Conservation (phyloP, 2,113 vertebrate genomes). For the Protobothrops flavoviridis region DNA sequence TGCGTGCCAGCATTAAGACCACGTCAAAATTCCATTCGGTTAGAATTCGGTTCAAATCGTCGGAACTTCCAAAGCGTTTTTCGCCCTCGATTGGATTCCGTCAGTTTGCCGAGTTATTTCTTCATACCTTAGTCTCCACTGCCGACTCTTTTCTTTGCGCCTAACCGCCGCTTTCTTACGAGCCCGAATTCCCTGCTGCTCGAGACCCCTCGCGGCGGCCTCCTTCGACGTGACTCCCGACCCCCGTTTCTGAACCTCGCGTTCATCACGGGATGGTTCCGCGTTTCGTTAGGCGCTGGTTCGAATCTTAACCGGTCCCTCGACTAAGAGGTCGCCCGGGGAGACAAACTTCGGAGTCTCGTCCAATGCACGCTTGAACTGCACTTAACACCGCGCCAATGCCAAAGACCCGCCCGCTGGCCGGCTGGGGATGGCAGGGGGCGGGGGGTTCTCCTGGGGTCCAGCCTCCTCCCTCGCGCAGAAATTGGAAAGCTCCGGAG, state of each 20-base stretch:
- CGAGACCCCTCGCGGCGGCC: background rate
- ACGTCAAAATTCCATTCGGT: background rate
- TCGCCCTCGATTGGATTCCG: background rate
- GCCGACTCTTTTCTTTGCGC: background rate
- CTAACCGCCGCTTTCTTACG: background rate
- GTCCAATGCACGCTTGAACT: background rate
- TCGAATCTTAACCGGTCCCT: background rate
- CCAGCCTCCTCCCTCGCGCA: constrained; percentile 10
- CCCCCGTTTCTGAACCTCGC: too few relatives aligned
- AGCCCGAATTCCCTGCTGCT: background rate
- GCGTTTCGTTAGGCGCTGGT: background rate
- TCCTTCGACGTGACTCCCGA: background rate
- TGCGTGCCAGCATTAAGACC: background rate
- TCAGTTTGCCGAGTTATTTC: background rate
- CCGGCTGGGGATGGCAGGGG: background rate
- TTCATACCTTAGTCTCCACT: too few relatives aligned
- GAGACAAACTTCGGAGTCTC: background rate
- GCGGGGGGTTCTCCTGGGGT: background rate
- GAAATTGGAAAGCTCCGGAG: background rate
- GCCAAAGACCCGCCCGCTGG: constrained; percentile 4
- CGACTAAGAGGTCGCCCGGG: background rate
- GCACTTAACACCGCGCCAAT: background rate
- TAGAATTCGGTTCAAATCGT: background rate
- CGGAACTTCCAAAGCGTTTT: background rate
- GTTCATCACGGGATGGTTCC: background rate